Evolutionary conservation across 1,140 invertebrate species (phyloP).

Genomic region (Lasioglossum albipes): DNA sequence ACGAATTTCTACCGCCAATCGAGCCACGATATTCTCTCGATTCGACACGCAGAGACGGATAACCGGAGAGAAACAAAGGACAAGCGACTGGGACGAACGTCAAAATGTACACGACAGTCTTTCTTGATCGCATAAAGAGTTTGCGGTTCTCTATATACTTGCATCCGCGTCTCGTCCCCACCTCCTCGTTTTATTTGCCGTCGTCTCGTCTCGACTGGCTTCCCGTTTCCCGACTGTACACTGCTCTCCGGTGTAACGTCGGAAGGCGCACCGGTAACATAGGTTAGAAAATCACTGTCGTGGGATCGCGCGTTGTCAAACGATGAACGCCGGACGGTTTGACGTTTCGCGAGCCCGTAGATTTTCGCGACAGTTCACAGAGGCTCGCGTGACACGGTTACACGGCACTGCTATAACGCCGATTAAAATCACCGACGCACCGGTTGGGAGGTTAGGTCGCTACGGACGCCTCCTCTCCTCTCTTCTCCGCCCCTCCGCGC

Average conservation of each 20-base stretch:
- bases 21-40: conserved; percentile 21
- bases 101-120: conserved; percentile 25
- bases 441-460: conserved; percentile 65
- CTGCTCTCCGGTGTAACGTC: background rate
- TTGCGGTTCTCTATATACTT: conserved; percentile 17
- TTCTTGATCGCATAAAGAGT: conserved; percentile 34
- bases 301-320: background rate
- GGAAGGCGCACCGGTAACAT: conserved; percentile 16
- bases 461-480: conserved; percentile 50
- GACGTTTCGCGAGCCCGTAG: background rate
- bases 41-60: background rate
- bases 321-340: background rate
- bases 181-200: conserved; percentile 24
- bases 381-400: conserved; percentile 41
- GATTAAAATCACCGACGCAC: conserved; percentile 54
- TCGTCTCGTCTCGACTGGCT: background rate
- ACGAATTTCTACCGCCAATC: conserved; percentile 42
- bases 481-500: background rate
- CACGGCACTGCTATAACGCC: conserved; percentile 23
- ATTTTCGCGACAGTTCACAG: conserved; percentile 13
- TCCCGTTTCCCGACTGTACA: background rate
- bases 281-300: conserved; percentile 36
- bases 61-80: conserved; percentile 17
- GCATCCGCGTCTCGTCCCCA: background rate
- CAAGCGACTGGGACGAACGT: conserved; percentile 3